These are phyloP conservation scores for Holothuria scabra DNA, from an alignment of 53 echinoderm and acorn worm species.

Conservation along the genomic window DNA sequence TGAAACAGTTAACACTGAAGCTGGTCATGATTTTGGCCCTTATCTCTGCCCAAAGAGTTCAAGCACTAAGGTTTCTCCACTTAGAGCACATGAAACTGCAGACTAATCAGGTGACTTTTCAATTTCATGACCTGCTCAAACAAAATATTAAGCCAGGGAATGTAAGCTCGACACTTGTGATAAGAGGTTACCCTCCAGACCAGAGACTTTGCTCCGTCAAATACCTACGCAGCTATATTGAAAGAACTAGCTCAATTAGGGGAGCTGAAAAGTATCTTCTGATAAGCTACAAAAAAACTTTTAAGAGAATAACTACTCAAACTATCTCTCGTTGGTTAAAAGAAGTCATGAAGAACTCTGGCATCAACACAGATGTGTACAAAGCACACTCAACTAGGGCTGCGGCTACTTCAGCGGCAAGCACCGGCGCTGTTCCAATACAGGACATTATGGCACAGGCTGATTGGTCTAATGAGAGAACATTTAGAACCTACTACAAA, in stretches of 20 bases:
- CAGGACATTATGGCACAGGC: neutral
- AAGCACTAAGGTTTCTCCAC: no score
- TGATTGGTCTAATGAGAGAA: slow-evolving; percentile 1
- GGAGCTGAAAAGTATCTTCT: slow-evolving; percentile 6
- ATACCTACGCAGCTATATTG: neutral
- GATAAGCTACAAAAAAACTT: slow-evolving; percentile 15
- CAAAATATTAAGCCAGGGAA: slow-evolving; percentile 34
- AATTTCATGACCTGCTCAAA: slow-evolving; percentile 3
- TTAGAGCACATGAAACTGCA: no score
- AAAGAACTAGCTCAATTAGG: neutral
- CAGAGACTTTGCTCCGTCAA: neutral
- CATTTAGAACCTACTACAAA: slow-evolving; percentile 38
- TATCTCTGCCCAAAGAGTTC: no score
- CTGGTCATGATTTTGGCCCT: no score
- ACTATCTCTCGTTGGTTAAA: slow-evolving; percentile 7
- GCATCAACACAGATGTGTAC: slow-evolving; percentile 38
- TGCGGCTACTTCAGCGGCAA: neutral
- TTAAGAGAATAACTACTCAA: neutral
- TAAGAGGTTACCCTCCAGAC: slow-evolving; percentile 18
- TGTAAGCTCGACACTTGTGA: neutral
- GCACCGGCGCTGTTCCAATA: neutral
- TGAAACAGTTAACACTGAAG: no score
- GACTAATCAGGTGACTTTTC: slow-evolving; percentile 5
- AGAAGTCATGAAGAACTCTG: slow-evolving; percentile 19
- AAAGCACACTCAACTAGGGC: slow-evolving; percentile 50